Evolutionary conservation across 2,797 vertebrate genomes (phyloP), one percentile per base, ranked within the genome.

Genomic region (Sebastes paucispinis): DNA sequence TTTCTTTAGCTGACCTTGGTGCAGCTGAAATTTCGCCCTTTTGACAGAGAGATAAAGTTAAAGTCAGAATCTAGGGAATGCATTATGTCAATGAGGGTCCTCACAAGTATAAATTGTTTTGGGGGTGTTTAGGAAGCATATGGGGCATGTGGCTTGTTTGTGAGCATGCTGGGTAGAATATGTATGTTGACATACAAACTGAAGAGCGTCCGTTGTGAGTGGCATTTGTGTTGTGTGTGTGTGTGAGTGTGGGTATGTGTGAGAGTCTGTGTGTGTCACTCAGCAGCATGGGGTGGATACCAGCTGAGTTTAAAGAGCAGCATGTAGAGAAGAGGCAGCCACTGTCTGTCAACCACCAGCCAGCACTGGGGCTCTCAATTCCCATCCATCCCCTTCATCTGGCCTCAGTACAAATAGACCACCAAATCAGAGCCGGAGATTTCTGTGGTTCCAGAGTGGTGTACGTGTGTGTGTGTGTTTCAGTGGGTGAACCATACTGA

Each of bases 221-320:
- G 69, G 73, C 68, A 74, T 81, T 75, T 81, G 73, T 77, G 59
- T 72, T 31, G 18, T 65, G 65, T 74, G 73, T 65, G 73, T 65
- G 60, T 58, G 27, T 50, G 59, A 5, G 60, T 58, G 27, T 50
- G 59, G 5, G n/a, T 50, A 1, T 52, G 27, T 66, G 77, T 60
- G 69, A 39, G 77, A 29, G 22, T 34, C 2, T 74, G 50, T 74
- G 69, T 76, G 69, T 85, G 84, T 88, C 47, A 32, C 67, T 80
- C 47, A 83, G 65, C 88, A 85, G 79, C 81, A 85, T 88, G 82
- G 71, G 66, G 75, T 77, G 31, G 72, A 85, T 62, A 57, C 83
- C 12, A 8, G 47, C 76, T 79, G 83, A 83, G 85, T 87, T 88
- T 90, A 79, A 85, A 88, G 83, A 83, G 76, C 50, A 85, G 25